phyloP scores from a whole-genome alignment of 2,888 invertebrate species.

The Pristionchus maxplancki region DNA sequence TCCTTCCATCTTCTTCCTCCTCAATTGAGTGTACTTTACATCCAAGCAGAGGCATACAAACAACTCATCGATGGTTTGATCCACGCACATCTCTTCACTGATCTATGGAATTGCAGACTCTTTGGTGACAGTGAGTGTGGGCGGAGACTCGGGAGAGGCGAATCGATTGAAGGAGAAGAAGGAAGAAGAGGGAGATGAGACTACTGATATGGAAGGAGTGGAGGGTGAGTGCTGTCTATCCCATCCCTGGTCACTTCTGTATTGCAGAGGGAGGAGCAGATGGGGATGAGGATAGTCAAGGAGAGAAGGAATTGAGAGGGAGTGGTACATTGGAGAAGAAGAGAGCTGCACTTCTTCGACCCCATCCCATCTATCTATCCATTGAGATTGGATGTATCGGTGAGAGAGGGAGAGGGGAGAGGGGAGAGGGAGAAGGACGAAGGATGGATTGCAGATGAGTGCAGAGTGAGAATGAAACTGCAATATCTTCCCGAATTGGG shows the following conservation, averaged over 20 bases:
- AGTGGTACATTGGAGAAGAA: conserved; percentile 46
- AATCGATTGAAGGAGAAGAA: conserved; percentile 27
- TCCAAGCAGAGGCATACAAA: conserved; percentile 62
- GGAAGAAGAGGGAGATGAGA: conserved; percentile 2
- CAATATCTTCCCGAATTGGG: conserved; percentile 57
- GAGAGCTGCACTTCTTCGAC: not conserved
- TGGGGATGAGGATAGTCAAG: conserved; percentile 17
- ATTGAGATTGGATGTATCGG: conserved; percentile 50
- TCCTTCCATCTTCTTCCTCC: conserved; percentile 58
- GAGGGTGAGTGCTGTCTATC: not conserved
- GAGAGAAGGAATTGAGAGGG: not conserved
- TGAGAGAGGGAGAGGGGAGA: not conserved
- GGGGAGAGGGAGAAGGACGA: not conserved
- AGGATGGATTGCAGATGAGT: conserved; percentile 51
- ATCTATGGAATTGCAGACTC: conserved; percentile 53
- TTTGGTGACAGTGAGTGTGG: conserved; percentile 9
- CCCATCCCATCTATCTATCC: conserved; percentile 43
- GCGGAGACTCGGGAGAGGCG: conserved; percentile 47
- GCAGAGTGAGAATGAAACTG: conserved; percentile 53
- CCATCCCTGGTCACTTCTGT: not conserved
- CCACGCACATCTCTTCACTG: not conserved
- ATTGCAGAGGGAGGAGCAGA: conserved; percentile 41
- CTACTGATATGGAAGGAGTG: not conserved
- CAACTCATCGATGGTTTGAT: conserved; percentile 58
- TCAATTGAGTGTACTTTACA: conserved; percentile 57